Evolutionary conservation across 2,113 vertebrate genomes (phyloP), one percentile per base, ranked within the genome.

Genomic region (Chascanopsetta lugubris): DNA sequence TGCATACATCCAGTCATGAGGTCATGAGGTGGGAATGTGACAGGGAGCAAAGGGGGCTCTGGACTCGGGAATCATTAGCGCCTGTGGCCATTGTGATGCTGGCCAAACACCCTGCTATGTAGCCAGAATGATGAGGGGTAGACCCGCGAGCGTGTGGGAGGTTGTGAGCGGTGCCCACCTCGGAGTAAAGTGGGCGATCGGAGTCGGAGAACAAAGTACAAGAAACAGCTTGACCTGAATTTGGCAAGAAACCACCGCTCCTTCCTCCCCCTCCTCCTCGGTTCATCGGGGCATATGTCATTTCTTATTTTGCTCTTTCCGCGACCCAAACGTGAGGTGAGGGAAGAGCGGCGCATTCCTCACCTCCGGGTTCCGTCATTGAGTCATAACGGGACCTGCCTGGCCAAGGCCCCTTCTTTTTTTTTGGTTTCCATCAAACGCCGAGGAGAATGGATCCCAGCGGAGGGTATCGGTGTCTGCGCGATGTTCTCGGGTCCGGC

Each of bases 21-120:
- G 85, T 89, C 89, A 88, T 82, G 73, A 80, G 83, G 76, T 85
- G 88, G 87, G 85, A 86, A 88, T 89, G 84, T 88, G 85, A 84
- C 88, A 84, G 50, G 63, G 79, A 87, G 80, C 76, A 83, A 72
- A 76, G 42, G 55, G 75, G 63, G 76, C 75, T 73, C 68, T 70
- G 89, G 79, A 84, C 84, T 68, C 11, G 4, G 45, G 24, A 55
- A 72, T 80, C 81, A 82, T 85, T 85, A 81, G 66, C 20, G 20
- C 67, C 58, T 36, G 42, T 22, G 8, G 61, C 50, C 38, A 10
- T 72, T 82, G 43, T 69, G 66, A 72, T 75, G 40, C 15, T 75
- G 3, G 17, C 30, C 48, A 48, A 79, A 78, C 43, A 46, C 29
- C 42, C 43, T 11, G 29, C 26, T 20, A 54, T 59, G 47, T 13